These are phyloP conservation scores for Zhuqinia jingwanae DNA, from an alignment of 2,888 invertebrate species.

Conservation along the genomic window DNA sequence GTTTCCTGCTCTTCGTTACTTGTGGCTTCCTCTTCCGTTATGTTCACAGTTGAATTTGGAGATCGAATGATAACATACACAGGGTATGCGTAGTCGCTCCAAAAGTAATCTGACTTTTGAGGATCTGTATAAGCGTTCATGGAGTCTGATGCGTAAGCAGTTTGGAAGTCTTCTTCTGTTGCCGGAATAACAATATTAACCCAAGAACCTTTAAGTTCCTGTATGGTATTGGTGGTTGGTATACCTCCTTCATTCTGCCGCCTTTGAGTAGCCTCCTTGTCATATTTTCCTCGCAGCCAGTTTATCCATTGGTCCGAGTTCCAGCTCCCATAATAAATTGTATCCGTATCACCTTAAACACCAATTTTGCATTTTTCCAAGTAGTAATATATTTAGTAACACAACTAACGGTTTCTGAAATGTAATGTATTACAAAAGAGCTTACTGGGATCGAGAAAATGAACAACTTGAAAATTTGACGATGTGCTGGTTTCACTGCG, in stretches of 20 bases:
- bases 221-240: background rate
- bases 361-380: background rate
- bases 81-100: slow-evolving; percentile 72
- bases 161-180: slow-evolving; percentile 56
- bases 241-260: slow-evolving; percentile 11
- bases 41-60: slow-evolving; percentile 55
- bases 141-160: slow-evolving; percentile 62
- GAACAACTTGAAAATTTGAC: slow-evolving; percentile 69
- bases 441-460: slow-evolving; percentile 73
- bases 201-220: slow-evolving; percentile 57
- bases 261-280: slow-evolving; percentile 31
- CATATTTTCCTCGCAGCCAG: slow-evolving; percentile 65
- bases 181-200: slow-evolving; percentile 67
- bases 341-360: slow-evolving; percentile 40
- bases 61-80: slow-evolving; percentile 70
- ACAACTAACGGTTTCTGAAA: too few relatives aligned
- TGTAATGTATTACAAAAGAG: background rate
- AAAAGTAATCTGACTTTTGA: slow-evolving; percentile 64
- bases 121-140: slow-evolving; percentile 62
- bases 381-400: background rate
- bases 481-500: background rate
- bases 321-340: slow-evolving; percentile 68
- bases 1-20: slow-evolving; percentile 33
- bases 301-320: slow-evolving; percentile 74
- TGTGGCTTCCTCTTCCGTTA: slow-evolving; percentile 44